Conservation (phyloP, 2,797 vertebrate species). For the Vespertilio murinus region DNA sequence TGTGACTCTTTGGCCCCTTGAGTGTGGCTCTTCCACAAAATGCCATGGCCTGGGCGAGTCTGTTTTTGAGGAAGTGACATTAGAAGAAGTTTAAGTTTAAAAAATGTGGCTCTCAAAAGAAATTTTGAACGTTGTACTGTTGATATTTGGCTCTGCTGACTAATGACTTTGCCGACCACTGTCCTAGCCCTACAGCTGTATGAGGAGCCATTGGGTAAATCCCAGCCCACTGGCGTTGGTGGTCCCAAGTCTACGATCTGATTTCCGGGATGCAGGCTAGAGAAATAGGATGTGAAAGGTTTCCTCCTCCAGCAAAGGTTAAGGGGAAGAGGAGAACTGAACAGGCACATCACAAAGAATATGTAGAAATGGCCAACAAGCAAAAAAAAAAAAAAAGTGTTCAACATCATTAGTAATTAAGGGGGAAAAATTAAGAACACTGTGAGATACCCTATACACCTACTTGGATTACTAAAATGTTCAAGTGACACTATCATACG, state of each 20-base stretch:
- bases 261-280: conserved; percentile 38
- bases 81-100: no score
- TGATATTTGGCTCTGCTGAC: no score
- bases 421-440: not conserved
- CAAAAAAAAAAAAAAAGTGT: not conserved
- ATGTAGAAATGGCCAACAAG: not conserved
- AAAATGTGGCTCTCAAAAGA: no score
- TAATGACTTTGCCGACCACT: no score
- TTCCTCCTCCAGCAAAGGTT: conserved; percentile 44
- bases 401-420: not conserved
- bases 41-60: no score
- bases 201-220: conserved; percentile 20
- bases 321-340: not conserved
- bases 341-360: not conserved
- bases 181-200: not conserved
- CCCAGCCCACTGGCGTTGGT: not conserved
- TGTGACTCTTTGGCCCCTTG: no score
- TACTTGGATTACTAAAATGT: not conserved
- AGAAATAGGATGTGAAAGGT: conserved; percentile 60
- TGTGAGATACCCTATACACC: not conserved
- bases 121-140: no score
- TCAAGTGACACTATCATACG: not conserved
- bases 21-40: no score
- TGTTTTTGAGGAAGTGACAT: no score
- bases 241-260: conserved; percentile 4